Conservation (phyloP, 2,113 vertebrate species). For the Montifringilla adamsi region DNA sequence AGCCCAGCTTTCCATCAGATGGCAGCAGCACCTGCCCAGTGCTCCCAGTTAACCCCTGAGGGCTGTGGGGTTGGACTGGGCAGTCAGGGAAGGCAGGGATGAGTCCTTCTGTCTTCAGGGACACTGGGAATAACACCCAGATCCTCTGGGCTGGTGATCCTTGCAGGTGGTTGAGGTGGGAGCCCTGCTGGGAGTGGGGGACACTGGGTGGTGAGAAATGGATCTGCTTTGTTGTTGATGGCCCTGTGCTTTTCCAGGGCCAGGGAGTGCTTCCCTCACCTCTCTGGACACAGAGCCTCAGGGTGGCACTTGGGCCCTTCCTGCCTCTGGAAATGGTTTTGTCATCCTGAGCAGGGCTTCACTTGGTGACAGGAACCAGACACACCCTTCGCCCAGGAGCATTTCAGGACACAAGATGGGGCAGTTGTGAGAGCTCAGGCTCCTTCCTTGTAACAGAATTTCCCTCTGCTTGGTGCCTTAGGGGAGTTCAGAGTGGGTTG, state of each 20-base stretch:
- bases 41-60: background rate
- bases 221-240: background rate
- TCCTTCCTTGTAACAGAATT: background rate
- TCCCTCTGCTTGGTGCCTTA: background rate
- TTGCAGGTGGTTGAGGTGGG: background rate
- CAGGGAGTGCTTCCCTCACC: background rate
- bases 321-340: background rate
- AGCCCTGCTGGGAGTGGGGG: background rate
- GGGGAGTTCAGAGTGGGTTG: accelerated
- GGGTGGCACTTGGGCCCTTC: background rate
- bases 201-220: accelerated
- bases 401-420: background rate
- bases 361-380: background rate
- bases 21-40: background rate
- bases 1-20: background rate
- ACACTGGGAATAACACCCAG: background rate
- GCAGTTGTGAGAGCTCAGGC: no score
- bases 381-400: accelerated
- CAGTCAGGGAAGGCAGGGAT: background rate
- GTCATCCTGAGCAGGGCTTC: background rate
- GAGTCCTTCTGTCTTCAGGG: background rate
- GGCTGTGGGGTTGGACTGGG: background rate
- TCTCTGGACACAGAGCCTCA: background rate
- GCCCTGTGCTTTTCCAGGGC: background rate
- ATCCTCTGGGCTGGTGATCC: accelerated